Evolutionary conservation across 1,140 invertebrate species (phyloP), one percentile per base, ranked within the genome.

Genomic region (Drosophila sulfurigaster): DNA sequence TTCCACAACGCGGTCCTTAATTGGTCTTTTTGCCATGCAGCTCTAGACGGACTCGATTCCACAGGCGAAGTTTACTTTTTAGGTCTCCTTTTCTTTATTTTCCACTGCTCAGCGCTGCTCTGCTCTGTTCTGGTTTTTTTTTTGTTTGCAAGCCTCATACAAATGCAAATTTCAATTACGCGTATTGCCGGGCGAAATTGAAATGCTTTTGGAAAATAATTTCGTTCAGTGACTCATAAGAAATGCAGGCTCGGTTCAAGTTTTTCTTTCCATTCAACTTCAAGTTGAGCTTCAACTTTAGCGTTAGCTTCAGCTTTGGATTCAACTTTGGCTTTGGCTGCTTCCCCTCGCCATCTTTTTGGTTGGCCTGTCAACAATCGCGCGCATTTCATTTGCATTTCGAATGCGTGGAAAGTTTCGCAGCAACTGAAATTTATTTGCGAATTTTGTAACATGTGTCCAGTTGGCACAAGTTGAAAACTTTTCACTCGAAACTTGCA

Each of bases 121-220:
- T 25, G 3, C 20, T 62, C 70, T 66, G 43, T 64, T 45, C 52
- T 69, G 20, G 1, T 49, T 38, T 43, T 59, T 67, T 67, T 35
- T 57, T 32, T 59, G 46, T 68, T 35, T 73, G 62, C 49, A 43
- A 25, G 57, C 64, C 65, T 43, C 65, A 76, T 75, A 79, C 71
- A 83, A 88, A 88, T 88, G 85, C 85, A 88, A 88, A 88, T 88
- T 88, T 88, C 85, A 89, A 89, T 88, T 88, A 85, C 83, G 83
- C 76, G 83, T 88, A 75, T 78, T 80, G 77, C 82, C 68, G 77
- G 51, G 74, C 56, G 80, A 82, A 87, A 87, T 87, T 87, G 83
- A 88, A 87, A 87, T 87, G 83, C 83, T 78, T 87, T 66, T 75
- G 62, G 75, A 87, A 25, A 87, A 87, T 87, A 82, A 82, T 88